These are phyloP conservation scores for Drosophila aff. DNA, from an alignment of 1,140 invertebrate species.

Conservation along the genomic window DNA sequence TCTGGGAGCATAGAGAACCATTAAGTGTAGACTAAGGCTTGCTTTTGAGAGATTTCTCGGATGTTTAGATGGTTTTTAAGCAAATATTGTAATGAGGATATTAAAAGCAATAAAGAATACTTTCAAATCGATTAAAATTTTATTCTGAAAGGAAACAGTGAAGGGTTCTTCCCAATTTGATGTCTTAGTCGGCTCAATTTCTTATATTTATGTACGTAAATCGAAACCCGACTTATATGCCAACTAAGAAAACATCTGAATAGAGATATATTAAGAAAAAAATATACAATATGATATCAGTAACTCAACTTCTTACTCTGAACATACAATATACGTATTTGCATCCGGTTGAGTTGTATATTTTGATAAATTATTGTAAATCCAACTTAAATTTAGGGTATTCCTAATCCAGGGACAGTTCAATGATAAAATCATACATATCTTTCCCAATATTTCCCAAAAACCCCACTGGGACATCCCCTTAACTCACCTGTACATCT, in stretches of 20 bases:
- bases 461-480: neutral
- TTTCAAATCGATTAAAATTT: neutral
- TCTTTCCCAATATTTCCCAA: neutral
- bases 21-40: too few species aligned
- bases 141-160: neutral
- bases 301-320: neutral
- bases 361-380: too few species aligned
- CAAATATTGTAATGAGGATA: too few species aligned
- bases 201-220: too few species aligned
- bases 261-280: neutral
- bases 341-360: neutral
- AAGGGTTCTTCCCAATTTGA: neutral
- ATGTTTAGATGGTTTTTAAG: too few species aligned
- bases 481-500: conserved; percentile 78
- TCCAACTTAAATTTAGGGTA: too few species aligned
- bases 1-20: neutral
- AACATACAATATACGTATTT: neutral
- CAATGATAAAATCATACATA: neutral
- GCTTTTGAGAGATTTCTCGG: too few species aligned
- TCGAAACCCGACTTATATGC: neutral
- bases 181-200: neutral
- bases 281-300: neutral
- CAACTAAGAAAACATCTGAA: neutral
- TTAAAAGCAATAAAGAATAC: too few species aligned
- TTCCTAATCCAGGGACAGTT: neutral